Evolutionary conservation across 2,888 invertebrate species (phyloP), one percentile per base, ranked within the genome.

Genomic region (Bursaphelenchus okinawaensis): DNA sequence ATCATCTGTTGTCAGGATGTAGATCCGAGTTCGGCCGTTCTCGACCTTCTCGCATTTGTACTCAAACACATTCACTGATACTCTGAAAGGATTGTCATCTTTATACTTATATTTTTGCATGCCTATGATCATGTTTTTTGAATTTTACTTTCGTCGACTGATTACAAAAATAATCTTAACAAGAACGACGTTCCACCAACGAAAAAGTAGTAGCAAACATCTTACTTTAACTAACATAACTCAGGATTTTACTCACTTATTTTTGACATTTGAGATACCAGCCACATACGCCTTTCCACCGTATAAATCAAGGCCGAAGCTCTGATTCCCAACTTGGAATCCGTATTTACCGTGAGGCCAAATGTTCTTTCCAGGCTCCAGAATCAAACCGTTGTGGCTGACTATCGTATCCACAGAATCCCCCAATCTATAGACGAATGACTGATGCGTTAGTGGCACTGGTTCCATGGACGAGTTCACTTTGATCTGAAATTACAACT

Each of bases 31-130:
- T 6, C 69, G 70, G 51, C 78, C 78, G 52, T 76, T 76, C 52
- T 74, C 75, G 19, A 75, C 69, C 62, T 78, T 78, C 65, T 77
- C 75, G 27, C 68, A 68, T 54, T 68, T 67, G 60, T 78, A 78
- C 22, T 67, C 58, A 62, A 75, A 71, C 6, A 62, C 29, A 12
- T 27, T 22, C 12, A 59, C 60, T 1, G 19, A 9, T 26, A 59
- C 12, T 19, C 60, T 59, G 60, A 50, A 59, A 26, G 22, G 9
- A 59, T 8, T n/a, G n/a, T n/a, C n/a, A n/a, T n/a, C n/a, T n/a
- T n/a, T n/a, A n/a, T n/a, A n/a, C n/a, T n/a, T n/a, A n/a, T n/a
- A n/a, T n/a, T n/a, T n/a, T n/a, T n/a, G n/a, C n/a, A n/a, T n/a
- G n/a, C n/a, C n/a, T n/a, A n/a, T n/a, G n/a, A n/a, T n/a, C n/a